Percentiles rank a stretch among this genome's conserved stretches.
These are phyloP conservation scores for Margarornis squamiger DNA, from an alignment of 2,797 vertebrate genomes.

Conservation along the genomic window DNA sequence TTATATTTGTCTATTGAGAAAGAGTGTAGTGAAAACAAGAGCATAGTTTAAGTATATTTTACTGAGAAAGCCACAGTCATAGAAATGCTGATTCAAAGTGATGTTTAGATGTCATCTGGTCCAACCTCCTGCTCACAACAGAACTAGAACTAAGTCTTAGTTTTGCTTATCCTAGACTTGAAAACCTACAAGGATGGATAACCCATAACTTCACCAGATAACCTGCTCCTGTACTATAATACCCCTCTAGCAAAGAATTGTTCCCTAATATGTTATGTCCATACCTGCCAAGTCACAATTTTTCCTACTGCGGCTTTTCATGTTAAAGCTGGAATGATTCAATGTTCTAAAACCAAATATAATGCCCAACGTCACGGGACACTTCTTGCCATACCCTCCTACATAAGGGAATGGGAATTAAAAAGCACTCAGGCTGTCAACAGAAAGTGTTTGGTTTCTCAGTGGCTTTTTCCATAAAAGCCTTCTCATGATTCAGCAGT, in stretches of 20 bases:
- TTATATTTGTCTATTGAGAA: conserved; percentile 1
- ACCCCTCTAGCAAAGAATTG: not conserved
- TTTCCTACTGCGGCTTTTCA: not conserved
- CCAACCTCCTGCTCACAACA: not conserved
- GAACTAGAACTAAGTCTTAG: not conserved
- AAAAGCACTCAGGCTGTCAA: not conserved
- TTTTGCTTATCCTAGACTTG: not conserved
- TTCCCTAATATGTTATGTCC: not conserved
- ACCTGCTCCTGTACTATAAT: not conserved
- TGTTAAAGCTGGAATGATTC: not conserved
- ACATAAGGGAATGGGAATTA: not conserved
- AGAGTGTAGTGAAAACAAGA: not conserved
- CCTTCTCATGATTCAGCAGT: not conserved
- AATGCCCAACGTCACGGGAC: fast-evolving
- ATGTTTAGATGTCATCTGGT: not conserved
- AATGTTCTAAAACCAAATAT: not conserved
- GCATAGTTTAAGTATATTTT: not conserved
- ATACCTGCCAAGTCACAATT: not conserved
- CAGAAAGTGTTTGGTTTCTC: not conserved
- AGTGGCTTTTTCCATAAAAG: not conserved
- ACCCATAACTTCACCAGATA: not conserved
- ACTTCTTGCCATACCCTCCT: not conserved
- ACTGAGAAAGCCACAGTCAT: not conserved
- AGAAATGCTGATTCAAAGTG: not conserved
- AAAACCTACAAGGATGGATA: not conserved